Base-by-base conservation (phyloP, 2,888 invertebrate genomes). In the Papilio protenor region DNA sequence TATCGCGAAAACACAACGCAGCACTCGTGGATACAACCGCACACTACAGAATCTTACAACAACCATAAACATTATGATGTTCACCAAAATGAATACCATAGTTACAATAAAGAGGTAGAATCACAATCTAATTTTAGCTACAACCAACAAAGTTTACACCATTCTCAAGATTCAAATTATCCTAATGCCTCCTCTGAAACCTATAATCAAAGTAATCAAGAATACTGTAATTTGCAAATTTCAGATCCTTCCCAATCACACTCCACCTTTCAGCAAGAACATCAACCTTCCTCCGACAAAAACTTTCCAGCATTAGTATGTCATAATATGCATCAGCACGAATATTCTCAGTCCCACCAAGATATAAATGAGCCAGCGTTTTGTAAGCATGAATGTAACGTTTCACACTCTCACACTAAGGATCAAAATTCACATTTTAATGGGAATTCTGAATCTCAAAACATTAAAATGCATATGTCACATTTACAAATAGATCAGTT, bases 401-500 rank as follows among this genome's bases (percentile, higher is more conserved):
- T 66, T 77, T n/a, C 16, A 59, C 27, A 55, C 16, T 23, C 45
- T 64, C 23, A 64, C 21, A 40, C 49, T 27, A 59, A 2, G 27
- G 33, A 77, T 16, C 23, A 77, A 57, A 14, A 72, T 52, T 47
- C 8, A 55, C 49, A 72, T 21, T 27, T 27, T 47, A 45, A 78
- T 2, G 57, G 33, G 55, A 40, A 11, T 52, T 8, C 64, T 27
- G 71, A 75, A 61, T 27, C 64, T 18, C 61, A 72, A 55, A 23
- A 45, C 4, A 52, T 55, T 71, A 47, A 75, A 55, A 71, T 55
- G 47, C 52, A 64, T 21, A 21, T 69, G 5, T n/a, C 14, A 57
- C 49, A 73, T 49, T 11, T 57, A 69, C 73, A 80, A 23, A 59
- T 76, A n/a, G 79, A 82, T 71, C 77, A 73, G 77, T 76, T 77